Percentiles rank a stretch among this genome's conserved stretches.
Conservation (phyloP, 2,888 invertebrate genomes). For the Heliconius ethilla region DNA sequence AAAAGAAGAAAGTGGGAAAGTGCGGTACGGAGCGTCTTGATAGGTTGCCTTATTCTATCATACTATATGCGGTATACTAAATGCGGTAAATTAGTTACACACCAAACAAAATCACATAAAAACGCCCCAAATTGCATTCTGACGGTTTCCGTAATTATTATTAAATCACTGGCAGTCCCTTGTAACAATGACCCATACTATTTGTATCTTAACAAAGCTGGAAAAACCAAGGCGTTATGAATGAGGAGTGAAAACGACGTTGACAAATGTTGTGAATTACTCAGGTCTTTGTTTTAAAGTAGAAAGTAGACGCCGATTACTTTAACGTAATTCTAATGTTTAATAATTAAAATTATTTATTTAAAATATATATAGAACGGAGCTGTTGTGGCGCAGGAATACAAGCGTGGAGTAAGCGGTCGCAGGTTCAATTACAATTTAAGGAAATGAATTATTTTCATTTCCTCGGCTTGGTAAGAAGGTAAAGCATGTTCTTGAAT, state of each 20-base stretch:
- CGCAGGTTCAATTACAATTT: too few relatives aligned
- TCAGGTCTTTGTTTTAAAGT: not conserved
- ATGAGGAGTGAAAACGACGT: constrained; percentile 6
- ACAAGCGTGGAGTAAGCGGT: too few relatives aligned
- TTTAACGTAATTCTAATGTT: not conserved
- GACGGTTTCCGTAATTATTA: not conserved
- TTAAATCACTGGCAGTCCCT: not conserved
- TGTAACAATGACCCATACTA: not conserved
- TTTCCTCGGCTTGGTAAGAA: too few relatives aligned
- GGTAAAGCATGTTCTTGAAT: too few relatives aligned
- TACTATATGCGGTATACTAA: too few relatives aligned
- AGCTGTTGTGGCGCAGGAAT: too few relatives aligned
- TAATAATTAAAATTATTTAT: too few relatives aligned
- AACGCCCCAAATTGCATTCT: not conserved
- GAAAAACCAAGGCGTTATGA: constrained; percentile 5
- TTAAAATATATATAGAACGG: too few relatives aligned
- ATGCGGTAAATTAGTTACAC: not conserved
- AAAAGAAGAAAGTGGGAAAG: too few relatives aligned
- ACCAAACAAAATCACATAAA: not conserved
- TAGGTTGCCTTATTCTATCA: too few relatives aligned
- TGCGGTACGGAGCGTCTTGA: too few relatives aligned
- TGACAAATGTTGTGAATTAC: constrained; percentile 23
- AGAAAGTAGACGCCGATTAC: not conserved
- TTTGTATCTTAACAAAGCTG: constrained; percentile 4
- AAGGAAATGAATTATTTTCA: too few relatives aligned